Conservation (phyloP, 1,140 invertebrate genomes). For the Sipha flava region DNA sequence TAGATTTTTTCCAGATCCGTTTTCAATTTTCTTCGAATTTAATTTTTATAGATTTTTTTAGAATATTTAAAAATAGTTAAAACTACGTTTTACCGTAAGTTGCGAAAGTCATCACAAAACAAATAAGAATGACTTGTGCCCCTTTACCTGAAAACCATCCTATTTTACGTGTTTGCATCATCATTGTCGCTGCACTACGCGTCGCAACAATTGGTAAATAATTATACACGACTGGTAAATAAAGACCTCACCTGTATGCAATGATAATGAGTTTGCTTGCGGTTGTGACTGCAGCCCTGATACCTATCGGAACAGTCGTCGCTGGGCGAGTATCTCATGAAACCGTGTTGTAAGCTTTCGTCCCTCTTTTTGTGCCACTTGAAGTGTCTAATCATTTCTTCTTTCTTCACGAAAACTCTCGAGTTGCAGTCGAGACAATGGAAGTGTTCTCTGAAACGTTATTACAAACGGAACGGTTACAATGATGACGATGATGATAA, state of each 20-base stretch:
- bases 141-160: too few relatives aligned
- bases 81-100: neutral
- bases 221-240: neutral
- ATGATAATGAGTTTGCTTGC: conserved; percentile 97
- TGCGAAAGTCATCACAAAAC: too few relatives aligned
- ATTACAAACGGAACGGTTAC: neutral
- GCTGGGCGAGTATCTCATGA: conserved; percentile 85
- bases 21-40: too few relatives aligned
- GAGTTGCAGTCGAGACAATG: conserved; percentile 86
- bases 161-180: too few relatives aligned
- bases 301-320: conserved; percentile 82
- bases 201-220: too few relatives aligned
- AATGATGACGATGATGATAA: conserved; percentile 25
- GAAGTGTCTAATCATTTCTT: conserved; percentile 97
- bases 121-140: too few relatives aligned
- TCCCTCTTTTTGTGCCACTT: conserved; percentile 99
- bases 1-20: too few relatives aligned
- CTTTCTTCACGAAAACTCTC: conserved; percentile 90
- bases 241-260: conserved; percentile 68
- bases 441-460: conserved; percentile 83
- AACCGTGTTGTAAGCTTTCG: conserved; percentile 91
- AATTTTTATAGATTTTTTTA: too few relatives aligned
- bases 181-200: too few relatives aligned
- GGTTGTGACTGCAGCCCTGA: conserved; percentile 79
- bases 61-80: neutral